Evolutionary conservation across 2,888 invertebrate genomes (phyloP), one percentile per base, ranked within the genome.

Genomic region (Cynaeus angustus): DNA sequence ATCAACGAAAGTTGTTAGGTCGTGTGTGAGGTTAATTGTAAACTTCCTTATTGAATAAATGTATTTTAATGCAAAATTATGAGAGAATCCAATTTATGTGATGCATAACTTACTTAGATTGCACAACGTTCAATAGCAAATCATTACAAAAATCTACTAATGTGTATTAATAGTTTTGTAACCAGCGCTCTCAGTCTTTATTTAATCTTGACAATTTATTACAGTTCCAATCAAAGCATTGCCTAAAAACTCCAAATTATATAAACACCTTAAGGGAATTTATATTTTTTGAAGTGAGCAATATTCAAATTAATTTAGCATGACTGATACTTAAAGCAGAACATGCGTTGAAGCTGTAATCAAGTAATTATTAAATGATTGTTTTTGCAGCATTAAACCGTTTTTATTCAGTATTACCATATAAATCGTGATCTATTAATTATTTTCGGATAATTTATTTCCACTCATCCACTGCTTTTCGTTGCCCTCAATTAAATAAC

Each of bases 1-100:
- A 55, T 55, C 53, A 55, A 55, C n/a, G 53, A 55, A 55, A 55
- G 53, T 55, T 16, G 37, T 16, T 55, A 16, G 53, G 53, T 55
- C 53, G 30, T 10, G 14, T 30, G 53, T 38, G 38, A 55, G 53
- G 53, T 55, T 30, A 55, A 37, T 37, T n/a, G 6, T 12, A 33
- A 30, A n/a, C 53, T 55, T 55, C 53, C 53, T 55, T 55, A 55
- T 55, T 55, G 38, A 14, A 38, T 37, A 55, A 21, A 21, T 21
- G 21, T 13, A 52, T 52, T 52, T 52, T 38, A 55, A 55, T 37
- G 14, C 33, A 33, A 52, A 52, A 52, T 52, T 33, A n/a, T 55
- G 53, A 16, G 30, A 55, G 37, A 37, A 37, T 37, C 37, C 37
- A n/a, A 37, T n/a, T 37, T 37, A 8, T 37, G 37, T 37, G 37